A percentile compares a stretch with the other conserved stretches of the same genome.
Conservation (phyloP, 2,888 invertebrate genomes). For the Hypselothyrea guttata region DNA sequence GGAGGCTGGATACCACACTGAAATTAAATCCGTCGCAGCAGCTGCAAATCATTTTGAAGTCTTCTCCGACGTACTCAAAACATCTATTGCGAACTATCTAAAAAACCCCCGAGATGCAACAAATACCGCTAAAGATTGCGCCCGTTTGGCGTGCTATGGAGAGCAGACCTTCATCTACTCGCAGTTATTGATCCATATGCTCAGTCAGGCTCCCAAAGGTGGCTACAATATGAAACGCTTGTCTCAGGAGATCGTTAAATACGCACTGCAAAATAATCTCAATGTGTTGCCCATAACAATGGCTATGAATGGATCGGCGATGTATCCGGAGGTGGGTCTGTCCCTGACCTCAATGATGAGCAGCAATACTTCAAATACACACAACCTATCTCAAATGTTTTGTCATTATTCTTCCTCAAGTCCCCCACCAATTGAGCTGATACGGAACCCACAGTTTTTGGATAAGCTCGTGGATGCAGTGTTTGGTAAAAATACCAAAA, state of each 20-base stretch:
- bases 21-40: constrained; percentile 95
- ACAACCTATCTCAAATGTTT: constrained; percentile 96
- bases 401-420: constrained; percentile 94
- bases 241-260: constrained; percentile 96
- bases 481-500: constrained; percentile 95
- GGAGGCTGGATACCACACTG: constrained; percentile 99
- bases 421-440: constrained; percentile 96
- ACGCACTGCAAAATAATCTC: constrained; percentile 94
- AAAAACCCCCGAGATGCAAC: constrained; percentile 96
- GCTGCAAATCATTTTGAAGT: constrained; percentile 99
- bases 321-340: constrained; percentile 94
- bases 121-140: constrained; percentile 95
- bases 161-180: constrained; percentile 99
- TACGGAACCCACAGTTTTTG: constrained; percentile 96
- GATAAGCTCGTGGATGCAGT: constrained; percentile 96
- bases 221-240: constrained; percentile 96
- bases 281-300: constrained; percentile 98
- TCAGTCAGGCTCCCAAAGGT: constrained; percentile 94
- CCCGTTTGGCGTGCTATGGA: constrained; percentile 99
- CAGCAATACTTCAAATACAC: constrained; percentile 96
- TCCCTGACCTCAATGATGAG: constrained; percentile 98
- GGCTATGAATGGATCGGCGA: constrained; percentile 95
- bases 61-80: constrained; percentile 97
- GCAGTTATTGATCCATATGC: constrained; percentile 88
- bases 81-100: constrained; percentile 94